A percentile compares a stretch with the other conserved stretches of the same genome.
Evolutionary conservation across 2,797 vertebrate genomes (phyloP).

Genomic region (Silurus lanzhouensis): DNA sequence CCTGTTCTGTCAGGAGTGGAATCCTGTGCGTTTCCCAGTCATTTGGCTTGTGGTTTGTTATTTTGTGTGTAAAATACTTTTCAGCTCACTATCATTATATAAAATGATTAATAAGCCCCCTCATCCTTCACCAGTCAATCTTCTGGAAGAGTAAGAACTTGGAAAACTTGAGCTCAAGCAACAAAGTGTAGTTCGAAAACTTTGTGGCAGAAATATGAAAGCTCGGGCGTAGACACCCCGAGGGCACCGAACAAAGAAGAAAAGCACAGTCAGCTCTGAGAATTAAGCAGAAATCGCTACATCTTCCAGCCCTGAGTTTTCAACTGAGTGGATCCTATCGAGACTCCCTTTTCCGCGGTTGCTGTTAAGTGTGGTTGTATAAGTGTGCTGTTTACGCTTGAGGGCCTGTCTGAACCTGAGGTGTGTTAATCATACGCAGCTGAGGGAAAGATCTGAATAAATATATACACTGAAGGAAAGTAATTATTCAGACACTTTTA

Average conservation of each 20-base stretch:
- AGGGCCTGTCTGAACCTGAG: slow-evolving; percentile 31
- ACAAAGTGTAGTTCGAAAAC: slow-evolving; percentile 36
- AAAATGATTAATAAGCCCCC: neutral
- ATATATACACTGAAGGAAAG: neutral
- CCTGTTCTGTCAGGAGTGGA: no score
- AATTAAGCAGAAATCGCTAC: slow-evolving; percentile 32
- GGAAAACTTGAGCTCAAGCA: slow-evolving; percentile 17
- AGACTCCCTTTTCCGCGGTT: slow-evolving; percentile 19
- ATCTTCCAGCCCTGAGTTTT: slow-evolving; percentile 27
- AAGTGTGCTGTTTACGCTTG: slow-evolving; percentile 45
- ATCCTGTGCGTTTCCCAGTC: no score
- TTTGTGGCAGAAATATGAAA: slow-evolving; percentile 22
- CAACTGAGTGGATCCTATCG: slow-evolving; percentile 31
- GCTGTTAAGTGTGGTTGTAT: slow-evolving; percentile 24
- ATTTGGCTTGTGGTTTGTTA: no score
- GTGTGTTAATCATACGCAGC: slow-evolving; percentile 32
- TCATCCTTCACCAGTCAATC: slow-evolving; percentile 12
- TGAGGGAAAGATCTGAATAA: neutral
- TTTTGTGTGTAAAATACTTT: no score
- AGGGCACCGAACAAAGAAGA: slow-evolving; percentile 47
- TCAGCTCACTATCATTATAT: no score
- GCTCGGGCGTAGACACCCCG: slow-evolving; percentile 27
- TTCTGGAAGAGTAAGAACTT: slow-evolving; percentile 21
- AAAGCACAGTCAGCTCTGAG: slow-evolving; percentile 32
- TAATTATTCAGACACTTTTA: neutral